phyloP scores from a whole-genome alignment of 2,797 vertebrate species.

The Fundulus diaphanus region DNA sequence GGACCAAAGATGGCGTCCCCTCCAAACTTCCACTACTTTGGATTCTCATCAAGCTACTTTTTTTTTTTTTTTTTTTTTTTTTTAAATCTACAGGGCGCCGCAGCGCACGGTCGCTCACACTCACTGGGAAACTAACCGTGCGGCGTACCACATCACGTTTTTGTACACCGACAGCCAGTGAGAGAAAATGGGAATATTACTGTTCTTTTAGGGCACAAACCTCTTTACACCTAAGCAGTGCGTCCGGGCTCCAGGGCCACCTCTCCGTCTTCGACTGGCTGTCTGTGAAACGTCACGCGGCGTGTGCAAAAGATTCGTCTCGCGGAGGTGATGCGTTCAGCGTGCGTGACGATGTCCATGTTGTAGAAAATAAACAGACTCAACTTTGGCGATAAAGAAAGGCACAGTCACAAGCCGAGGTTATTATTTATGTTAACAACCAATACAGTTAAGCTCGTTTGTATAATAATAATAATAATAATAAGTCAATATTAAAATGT shows the following conservation, averaged over 20 bases:
- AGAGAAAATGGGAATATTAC: slow-evolving; percentile 37
- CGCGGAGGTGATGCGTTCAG: slow-evolving; percentile 56
- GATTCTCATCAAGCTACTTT: slow-evolving; percentile 98
- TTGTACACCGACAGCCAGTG: slow-evolving; percentile 3
- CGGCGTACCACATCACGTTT: background rate
- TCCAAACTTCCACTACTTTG: slow-evolving; percentile 99
- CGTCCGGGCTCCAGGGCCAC: slow-evolving; percentile 77
- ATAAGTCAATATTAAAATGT: background rate
- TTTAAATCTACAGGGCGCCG: slow-evolving; percentile 67
- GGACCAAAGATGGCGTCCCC: slow-evolving; percentile 99
- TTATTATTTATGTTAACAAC: background rate
- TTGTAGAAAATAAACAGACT: background rate
- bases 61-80: too few relatives aligned
- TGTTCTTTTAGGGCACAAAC: slow-evolving; percentile 75
- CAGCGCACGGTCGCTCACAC: slow-evolving; percentile 49
- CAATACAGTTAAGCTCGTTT: too few relatives aligned
- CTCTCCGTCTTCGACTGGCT: slow-evolving; percentile 74
- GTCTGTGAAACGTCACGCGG: slow-evolving; percentile 72
- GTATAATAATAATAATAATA: background rate
- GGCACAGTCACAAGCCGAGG: background rate
- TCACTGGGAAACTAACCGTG: slow-evolving; percentile 22
- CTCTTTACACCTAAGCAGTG: slow-evolving; percentile 90
- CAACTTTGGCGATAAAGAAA: background rate
- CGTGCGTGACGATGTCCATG: slow-evolving; percentile 24
- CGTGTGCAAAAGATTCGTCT: slow-evolving; percentile 77